phyloP scores from a whole-genome alignment of 2,888 invertebrate genomes.

The Aphrophora alni region DNA sequence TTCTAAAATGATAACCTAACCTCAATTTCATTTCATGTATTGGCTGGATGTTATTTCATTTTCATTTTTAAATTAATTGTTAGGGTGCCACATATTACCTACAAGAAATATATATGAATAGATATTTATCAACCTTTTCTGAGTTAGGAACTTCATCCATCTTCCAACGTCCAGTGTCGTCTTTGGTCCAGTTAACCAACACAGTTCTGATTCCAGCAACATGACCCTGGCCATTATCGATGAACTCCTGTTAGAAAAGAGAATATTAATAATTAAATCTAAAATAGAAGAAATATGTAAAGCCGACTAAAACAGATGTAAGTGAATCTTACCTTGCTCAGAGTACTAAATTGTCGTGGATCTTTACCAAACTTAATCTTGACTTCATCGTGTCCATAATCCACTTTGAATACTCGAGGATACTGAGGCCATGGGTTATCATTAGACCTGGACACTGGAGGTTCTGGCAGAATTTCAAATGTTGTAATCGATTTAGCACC shows the following conservation, averaged over 20 bases:
- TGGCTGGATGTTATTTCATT: too few relatives aligned
- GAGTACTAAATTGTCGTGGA: constrained; percentile 91
- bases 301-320: too few relatives aligned
- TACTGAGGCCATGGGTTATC: constrained; percentile 99
- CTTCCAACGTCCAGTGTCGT: constrained; percentile 90
- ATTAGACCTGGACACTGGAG: constrained; percentile 75
- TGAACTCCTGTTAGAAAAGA: constrained; percentile 69
- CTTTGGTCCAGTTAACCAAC: constrained; percentile 92
- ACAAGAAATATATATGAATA: too few relatives aligned
- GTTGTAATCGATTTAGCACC: constrained; percentile 92
- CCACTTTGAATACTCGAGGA: constrained; percentile 95
- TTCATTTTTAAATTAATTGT: too few relatives aligned
- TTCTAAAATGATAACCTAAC: too few relatives aligned
- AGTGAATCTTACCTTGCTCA: constrained; percentile 82
- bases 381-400: constrained; percentile 97
- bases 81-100: too few relatives aligned
- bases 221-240: constrained; percentile 87
- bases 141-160: constrained; percentile 86
- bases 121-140: constrained; percentile 64
- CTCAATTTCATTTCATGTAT: too few relatives aligned
- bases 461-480: constrained; percentile 96
- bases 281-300: too few relatives aligned
- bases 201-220: constrained; percentile 92
- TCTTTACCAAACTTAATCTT: constrained; percentile 89
- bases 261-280: not conserved